Base-by-base conservation (phyloP, 1,140 invertebrate genomes). In the Conopomorpha cramerella region DNA sequence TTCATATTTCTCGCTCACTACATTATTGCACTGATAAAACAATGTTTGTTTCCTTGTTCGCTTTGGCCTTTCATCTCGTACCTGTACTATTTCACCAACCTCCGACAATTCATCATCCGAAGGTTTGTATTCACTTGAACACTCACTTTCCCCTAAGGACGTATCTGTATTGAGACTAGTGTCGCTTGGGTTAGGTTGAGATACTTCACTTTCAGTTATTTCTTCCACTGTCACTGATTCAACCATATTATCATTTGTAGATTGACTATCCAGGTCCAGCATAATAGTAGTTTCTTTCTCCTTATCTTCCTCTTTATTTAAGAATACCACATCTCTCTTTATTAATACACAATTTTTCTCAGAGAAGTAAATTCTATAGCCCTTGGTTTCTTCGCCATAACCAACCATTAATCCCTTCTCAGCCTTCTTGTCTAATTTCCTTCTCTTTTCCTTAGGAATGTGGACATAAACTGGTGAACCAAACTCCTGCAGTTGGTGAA, bases 401-500 rank as follows among this genome's bases (percentile, higher is more conserved):
- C 30, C 30, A 32, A 32, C 30, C 13, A 32, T 16, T 14, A 32
- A 28, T 34, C 42, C 47, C 45, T 19, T 46, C 34, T 41, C 30
- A 12, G 7, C 31, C 36, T 50, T 56, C 11, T 16, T 16, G 39
- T 62, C 54, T 35, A 30, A 47, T 38, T 60, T 62, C 8, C n/a
- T 16, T 28, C 55, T 39, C 30, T 41, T 51, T 36, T 47, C 23
- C 18, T 58, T 45, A n/a, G 56, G 53, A 18, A 64, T 45, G 36
- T 60, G 50, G 4, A 44, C 44, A 15, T 23, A 53, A 2, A 55
- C 52, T 30, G 47, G 45, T 8, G 37, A 34, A 14, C 52, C 63
- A 42, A 65, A 67, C 10, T 49, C 17, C 40, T 43, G 13, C 3
- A 62, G 28, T 13, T 49, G 3, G 11, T 29, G 6, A 34, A 54